Evolutionary conservation across 2,888 invertebrate genomes (phyloP).

Genomic region (Eilema sororculum): DNA sequence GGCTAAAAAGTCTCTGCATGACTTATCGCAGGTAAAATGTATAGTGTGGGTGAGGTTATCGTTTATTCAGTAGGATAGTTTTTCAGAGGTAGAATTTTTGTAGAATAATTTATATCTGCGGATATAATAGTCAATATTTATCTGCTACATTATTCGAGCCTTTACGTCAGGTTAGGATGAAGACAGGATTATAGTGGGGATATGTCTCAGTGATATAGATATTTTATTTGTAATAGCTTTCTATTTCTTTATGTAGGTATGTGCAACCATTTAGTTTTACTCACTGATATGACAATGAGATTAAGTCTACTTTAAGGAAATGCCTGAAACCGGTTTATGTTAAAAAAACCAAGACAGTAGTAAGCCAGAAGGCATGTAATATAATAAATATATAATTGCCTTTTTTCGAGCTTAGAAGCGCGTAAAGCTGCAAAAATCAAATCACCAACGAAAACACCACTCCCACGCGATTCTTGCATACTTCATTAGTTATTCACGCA

Average conservation of each 20-base stretch:
- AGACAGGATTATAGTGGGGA: neutral
- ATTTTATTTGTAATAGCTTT: neutral
- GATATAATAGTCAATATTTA: slow-evolving; percentile 4
- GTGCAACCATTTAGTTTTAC: too few relatives aligned
- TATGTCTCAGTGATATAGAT: neutral
- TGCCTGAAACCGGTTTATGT: too few relatives aligned
- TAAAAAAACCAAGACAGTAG: too few relatives aligned
- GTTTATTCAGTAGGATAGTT: slow-evolving; percentile 19
- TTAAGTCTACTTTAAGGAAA: neutral
- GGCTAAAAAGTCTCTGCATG: slow-evolving; percentile 79
- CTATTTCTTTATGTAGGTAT: neutral
- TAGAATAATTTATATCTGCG: slow-evolving; percentile 6
- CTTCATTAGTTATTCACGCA: neutral
- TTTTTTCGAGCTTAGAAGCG: too few relatives aligned
- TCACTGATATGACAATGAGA: too few relatives aligned
- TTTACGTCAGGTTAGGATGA: neutral
- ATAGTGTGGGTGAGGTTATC: slow-evolving; percentile 10
- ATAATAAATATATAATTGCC: too few relatives aligned
- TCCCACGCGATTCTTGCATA: neutral
- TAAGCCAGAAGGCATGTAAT: too few relatives aligned
- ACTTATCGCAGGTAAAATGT: slow-evolving; percentile 78
- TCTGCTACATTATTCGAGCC: neutral
- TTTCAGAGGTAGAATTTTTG: slow-evolving; percentile 6
- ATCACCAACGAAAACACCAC: neutral
- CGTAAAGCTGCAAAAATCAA: neutral